Base-by-base conservation (phyloP, 2,113 vertebrate genomes). In the Dasypus novemcinctus region DNA sequence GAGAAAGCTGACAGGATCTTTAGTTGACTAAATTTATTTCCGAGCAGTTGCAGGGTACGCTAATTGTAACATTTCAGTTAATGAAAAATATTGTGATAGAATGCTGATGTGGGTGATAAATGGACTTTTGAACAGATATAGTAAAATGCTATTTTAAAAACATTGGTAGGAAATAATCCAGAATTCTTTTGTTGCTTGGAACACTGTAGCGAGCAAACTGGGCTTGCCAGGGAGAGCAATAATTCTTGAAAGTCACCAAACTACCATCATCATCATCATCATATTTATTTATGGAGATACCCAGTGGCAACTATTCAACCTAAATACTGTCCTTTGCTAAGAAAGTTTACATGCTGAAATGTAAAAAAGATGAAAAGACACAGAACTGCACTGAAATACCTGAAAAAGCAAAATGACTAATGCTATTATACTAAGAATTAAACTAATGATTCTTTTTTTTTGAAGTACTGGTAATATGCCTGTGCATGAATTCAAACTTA, bases 71-170 rank as follows among this genome's bases (percentile, higher is more conserved):
- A 93, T 90, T 97, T 96, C 68, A 93, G 93, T 79, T 96, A 95
- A 96, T 75, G 66, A 95, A 96, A 96, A 98, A 97, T 96, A 97
- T 88, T 96, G 68, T 97, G 96, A 91, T 72, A 85, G 86, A 92
- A 89, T 0, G n/a, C 33, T 84, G 54, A 91, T 82, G 61, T 85
- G 82, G 79, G 29, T 83, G 83, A 87, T 92, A 91, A 91, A 93
- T 0, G 38, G 88, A 83, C 75, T 95, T 96, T 87, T 83, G 85
- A 94, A 71, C 21, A 96, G 75, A 91, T n/a, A 83, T 0, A 69
- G 43, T 68, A 84, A 91, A 87, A 79, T 38, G 31, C 41, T 94
- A 68, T 87, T 93, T 96, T 91, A 54, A 81, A 95, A 88, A 90
- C 41, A 84, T 12, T 69, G 49, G 29, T 68, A 89, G 38, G 61